phyloP scores from a whole-genome alignment of 2,113 vertebrate species.

The Rhinoderma darwinii region DNA sequence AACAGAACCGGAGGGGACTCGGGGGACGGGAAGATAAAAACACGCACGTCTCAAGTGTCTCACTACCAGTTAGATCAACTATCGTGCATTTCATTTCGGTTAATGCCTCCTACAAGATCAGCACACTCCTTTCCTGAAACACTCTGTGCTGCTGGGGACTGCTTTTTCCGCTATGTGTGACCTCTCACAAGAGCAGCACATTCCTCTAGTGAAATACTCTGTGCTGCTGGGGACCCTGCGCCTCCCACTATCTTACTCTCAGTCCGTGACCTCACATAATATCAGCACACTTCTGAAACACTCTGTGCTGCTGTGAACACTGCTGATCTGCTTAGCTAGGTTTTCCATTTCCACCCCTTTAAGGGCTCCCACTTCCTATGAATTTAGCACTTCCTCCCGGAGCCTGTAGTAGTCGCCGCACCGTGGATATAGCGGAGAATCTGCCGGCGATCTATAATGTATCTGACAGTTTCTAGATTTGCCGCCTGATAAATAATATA shows the following conservation, averaged over 20 bases:
- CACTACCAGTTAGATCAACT: too few species aligned
- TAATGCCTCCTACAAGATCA: neutral
- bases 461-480: slow-evolving; percentile 11
- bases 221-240: neutral
- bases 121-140: neutral
- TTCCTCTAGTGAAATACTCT: neutral
- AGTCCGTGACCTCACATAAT: neutral
- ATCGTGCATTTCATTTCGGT: too few species aligned
- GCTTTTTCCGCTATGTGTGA: neutral
- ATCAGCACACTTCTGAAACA: neutral
- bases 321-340: neutral
- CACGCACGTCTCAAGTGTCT: too few species aligned
- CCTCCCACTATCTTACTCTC: neutral
- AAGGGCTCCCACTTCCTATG: too few species aligned
- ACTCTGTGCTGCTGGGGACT: neutral
- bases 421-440: neutral
- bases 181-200: neutral
- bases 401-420: too few species aligned
- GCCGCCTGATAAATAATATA: neutral
- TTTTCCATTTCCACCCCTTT: too few species aligned
- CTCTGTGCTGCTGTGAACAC: neutral
- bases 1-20: neutral
- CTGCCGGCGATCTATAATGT: neutral
- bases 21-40: neutral
- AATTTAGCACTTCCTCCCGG: too few species aligned